A percentile compares a stretch with the other conserved stretches of the same genome.
Conservation (phyloP, 37 sponge, comb jelly and placozoan species). For the Ianthella basta region DNA sequence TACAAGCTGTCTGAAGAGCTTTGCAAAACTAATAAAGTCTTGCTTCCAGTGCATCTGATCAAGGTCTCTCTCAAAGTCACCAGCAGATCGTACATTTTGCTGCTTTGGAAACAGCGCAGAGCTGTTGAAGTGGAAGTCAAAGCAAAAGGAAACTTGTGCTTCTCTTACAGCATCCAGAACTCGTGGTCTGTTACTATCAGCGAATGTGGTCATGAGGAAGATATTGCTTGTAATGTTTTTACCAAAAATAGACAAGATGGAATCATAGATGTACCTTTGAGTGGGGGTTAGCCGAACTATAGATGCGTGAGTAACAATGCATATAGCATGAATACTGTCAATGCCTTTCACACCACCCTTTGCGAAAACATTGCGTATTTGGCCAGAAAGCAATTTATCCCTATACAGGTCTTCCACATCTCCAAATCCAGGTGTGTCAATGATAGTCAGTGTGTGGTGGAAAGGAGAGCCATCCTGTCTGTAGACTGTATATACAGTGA, state of each 20-base stretch:
- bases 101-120: conserved; percentile 46
- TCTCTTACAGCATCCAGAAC: conserved; percentile 58
- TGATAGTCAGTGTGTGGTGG: conserved; percentile 57
- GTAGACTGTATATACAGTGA: conserved; percentile 71
- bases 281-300: conserved; percentile 59
- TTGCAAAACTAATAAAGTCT: conserved; percentile 53
- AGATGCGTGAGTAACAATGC: conserved; percentile 70
- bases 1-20: conserved; percentile 52
- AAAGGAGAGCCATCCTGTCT: conserved; percentile 14
- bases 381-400: conserved; percentile 36
- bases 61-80: conserved; percentile 21
- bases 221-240: conserved; percentile 42
- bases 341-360: conserved; percentile 28
- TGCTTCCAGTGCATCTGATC: conserved; percentile 72
- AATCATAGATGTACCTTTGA: conserved; percentile 68
- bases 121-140: conserved; percentile 72
- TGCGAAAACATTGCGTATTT: conserved; percentile 61
- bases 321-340: conserved; percentile 59
- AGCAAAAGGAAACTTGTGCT: conserved; percentile 43
- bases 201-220: conserved; percentile 82
- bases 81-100: no score
- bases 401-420: conserved; percentile 60
- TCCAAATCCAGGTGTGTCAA: conserved; percentile 85
- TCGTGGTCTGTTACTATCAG: conserved; percentile 67
- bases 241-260: conserved; percentile 61